Base-by-base conservation (phyloP, 2,113 vertebrate genomes). In the Nyctibius bracteatus region DNA sequence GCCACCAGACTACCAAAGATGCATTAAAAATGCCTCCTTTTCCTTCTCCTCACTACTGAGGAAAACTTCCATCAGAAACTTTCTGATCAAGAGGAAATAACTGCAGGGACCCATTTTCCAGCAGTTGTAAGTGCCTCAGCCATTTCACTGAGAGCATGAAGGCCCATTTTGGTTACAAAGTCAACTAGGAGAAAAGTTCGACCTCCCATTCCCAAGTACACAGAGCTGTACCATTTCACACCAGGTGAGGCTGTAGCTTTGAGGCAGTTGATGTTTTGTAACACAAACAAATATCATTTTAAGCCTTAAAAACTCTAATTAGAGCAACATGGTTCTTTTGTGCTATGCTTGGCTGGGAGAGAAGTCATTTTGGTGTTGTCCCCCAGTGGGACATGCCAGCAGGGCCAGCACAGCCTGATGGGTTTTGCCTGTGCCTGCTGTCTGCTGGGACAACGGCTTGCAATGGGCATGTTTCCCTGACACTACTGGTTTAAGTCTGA, bases 351-450 rank as follows among this genome's bases (percentile, higher is more conserved):
- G 43, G 35, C 74, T 43, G 44, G 57, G 19, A 80, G 13, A 46
- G 27, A 27, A 94, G 35, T 22, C 27, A 17, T 15, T 57, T 17
- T 47, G 61, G 54, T 67, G 41, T 19, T 22, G 15, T 61, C 6
- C 41, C 66, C 20, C 47, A 59, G 39, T 0, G 1, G 70, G 21
- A 33, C 22, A 2, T 1, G 2, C 13, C 55, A 67, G 65, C 8
- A 5, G 37, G 47, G 44, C 54, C 72, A 31, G 44, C 61, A 71
- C 2, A 25, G 37, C 54, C 58, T 1, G 0, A 1, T 5, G 3
- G n/a, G 24, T 37, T 37, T 33, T 5, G 1, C 35, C 37, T 31
- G 31, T 46, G 37, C 52, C 73, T 61, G 46, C 73, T 41, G 33
- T n/a, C 39, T 71, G 52, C 41, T 58, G 71, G 63, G 75, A 51